These are phyloP conservation scores for Trachelus stipa DNA, from an alignment of 2,888 invertebrate genomes.

Conservation along the genomic window DNA sequence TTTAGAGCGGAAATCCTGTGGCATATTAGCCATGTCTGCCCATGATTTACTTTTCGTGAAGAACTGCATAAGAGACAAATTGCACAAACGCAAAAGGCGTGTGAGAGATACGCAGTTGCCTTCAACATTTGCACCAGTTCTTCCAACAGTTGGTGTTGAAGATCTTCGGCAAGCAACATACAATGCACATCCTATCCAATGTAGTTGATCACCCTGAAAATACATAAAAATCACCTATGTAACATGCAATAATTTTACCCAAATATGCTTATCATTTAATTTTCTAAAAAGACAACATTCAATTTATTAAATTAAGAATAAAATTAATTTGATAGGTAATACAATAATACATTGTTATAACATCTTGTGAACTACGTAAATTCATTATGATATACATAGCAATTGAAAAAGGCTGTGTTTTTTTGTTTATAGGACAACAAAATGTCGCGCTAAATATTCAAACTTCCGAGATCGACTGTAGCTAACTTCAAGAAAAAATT, in stretches of 20 bases:
- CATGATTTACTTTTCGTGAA: slow-evolving; percentile 95
- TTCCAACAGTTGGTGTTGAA: slow-evolving; percentile 83
- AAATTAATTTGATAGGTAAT: neutral
- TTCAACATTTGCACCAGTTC: slow-evolving; percentile 78
- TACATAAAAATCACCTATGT: slow-evolving; percentile 18
- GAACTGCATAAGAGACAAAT: slow-evolving; percentile 93
- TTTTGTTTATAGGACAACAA: neutral
- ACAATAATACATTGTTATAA: neutral
- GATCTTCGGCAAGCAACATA: slow-evolving; percentile 90
- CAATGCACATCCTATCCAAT: slow-evolving; percentile 95
- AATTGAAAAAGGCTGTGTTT: neutral
- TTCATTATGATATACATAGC: neutral
- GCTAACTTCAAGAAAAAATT: neutral
- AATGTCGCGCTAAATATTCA: neutral
- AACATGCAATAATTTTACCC: neutral
- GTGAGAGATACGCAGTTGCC: slow-evolving; percentile 94
- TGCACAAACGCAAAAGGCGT: slow-evolving; percentile 87
- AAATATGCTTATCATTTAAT: neutral
- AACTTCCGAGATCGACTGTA: neutral
- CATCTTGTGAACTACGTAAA: neutral
- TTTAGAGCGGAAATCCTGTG: slow-evolving; percentile 84
- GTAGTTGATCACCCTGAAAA: slow-evolving; percentile 86
- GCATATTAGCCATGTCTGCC: slow-evolving; percentile 93
- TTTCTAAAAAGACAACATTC: neutral
- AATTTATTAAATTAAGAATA: neutral